phyloP scores from a whole-genome alignment of 2,888 invertebrate species.

The Drosophila bunnanda region DNA sequence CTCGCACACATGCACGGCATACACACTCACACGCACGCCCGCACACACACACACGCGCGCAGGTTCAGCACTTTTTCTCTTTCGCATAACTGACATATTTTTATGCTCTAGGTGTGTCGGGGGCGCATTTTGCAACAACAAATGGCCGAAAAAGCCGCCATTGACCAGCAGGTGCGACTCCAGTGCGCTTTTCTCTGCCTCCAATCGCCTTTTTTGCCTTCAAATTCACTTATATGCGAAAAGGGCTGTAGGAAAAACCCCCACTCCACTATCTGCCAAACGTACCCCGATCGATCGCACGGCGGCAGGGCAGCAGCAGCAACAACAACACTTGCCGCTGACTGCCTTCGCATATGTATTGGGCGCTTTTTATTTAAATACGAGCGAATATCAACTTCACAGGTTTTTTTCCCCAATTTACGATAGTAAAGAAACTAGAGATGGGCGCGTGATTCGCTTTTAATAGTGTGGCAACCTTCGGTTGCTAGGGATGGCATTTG shows the following conservation, averaged over 20 bases:
- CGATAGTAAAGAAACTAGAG: constrained; percentile 22
- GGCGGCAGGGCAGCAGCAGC: constrained; percentile 74
- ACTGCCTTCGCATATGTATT: constrained; percentile 66
- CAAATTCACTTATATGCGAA: constrained; percentile 65
- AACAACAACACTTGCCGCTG: constrained; percentile 70
- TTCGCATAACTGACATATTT: constrained; percentile 63
- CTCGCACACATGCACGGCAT: constrained; percentile 44
- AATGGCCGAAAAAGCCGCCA: constrained; percentile 44
- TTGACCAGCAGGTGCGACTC: constrained; percentile 58
- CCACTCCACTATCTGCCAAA: constrained; percentile 34
- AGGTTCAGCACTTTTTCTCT: constrained; percentile 62
- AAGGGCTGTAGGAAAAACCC: constrained; percentile 57
- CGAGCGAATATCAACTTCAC: constrained; percentile 9
- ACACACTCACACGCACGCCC: constrained; percentile 42
- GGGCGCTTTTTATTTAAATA: constrained; percentile 24
- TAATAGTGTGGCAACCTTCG: too few species aligned
- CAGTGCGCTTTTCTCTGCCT: constrained; percentile 30
- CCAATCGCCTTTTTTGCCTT: constrained; percentile 62
- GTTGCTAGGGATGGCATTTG: too few species aligned
- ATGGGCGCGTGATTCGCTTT: constrained; percentile 9
- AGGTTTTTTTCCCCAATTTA: constrained; percentile 24
- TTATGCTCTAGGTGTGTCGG: constrained; percentile 55
- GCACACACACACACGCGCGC: constrained; percentile 42
- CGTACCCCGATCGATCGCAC: constrained; percentile 75
- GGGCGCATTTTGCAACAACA: constrained; percentile 47